Evolutionary conservation across 2,797 vertebrate genomes (phyloP), one percentile per base, ranked within the genome.

Genomic region (Rhinichthys osculus): DNA sequence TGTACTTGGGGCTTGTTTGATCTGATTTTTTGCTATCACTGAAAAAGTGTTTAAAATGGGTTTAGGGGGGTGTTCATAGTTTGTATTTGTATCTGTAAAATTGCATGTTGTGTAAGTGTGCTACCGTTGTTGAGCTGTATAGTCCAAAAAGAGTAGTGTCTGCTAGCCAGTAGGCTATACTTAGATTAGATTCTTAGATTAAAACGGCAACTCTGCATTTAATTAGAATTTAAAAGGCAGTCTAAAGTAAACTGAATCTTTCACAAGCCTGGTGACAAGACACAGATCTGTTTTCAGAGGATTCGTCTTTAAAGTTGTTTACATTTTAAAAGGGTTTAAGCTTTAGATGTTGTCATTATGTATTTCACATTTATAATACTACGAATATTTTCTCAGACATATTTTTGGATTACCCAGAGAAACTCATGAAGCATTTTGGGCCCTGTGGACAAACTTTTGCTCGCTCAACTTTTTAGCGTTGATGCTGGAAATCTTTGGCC

Each of bases 401-500:
- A 17, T 66, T 66, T 17, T 27, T 66, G 7, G n/a, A 50, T 8
- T 2, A 0, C 14, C 72, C 30, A n/a, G 3, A 66, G 14, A 67
- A 76, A 40, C 59, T 27, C 3, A 47, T 2, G 1, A 66, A 27
- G 40, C 4, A 54, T 69, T 86, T 78, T 40, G 14, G 59, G 40
- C 30, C 38, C 71, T 7, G 67, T 72, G 10, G 67, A 21, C 71
- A 76, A 78, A 77, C 50, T 83, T 86, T 62, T 21, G 10, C 69
- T 78, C 71, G 72, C 62, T 77, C 40, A 83, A 88, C 85, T 85
- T 85, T 17, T 71, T n/a, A 27, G 33, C 73, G 3, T 57, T 80
- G 35, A 84, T 70, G 23, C 40, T 47, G 44, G 44, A 42, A 91
- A 87, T 90, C 85, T 85, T 90, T 89, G 87, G 84, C 91, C 91